These are phyloP conservation scores for Pollimyrus isidori DNA, from an alignment of 2,113 vertebrate genomes.

Conservation along the genomic window DNA sequence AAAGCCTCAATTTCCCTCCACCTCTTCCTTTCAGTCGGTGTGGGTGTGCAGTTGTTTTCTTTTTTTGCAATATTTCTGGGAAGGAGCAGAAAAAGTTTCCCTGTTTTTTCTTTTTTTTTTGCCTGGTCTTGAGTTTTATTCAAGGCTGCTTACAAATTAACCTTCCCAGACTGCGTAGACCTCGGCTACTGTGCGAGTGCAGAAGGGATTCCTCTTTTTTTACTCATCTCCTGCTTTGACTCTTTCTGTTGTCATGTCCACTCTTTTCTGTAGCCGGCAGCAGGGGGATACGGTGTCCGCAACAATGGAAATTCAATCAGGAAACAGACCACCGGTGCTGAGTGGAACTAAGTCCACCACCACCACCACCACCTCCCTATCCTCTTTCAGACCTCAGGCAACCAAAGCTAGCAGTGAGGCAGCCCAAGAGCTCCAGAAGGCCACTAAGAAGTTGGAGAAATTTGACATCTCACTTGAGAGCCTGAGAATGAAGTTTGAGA, in stretches of 20 bases:
- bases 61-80: neutral
- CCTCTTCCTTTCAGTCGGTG: neutral
- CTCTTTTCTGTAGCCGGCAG: slow-evolving; percentile 21
- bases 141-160: slow-evolving; percentile 3
- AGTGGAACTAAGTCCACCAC: slow-evolving; percentile 37
- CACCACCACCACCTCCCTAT: slow-evolving; percentile 37
- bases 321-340: slow-evolving; percentile 56
- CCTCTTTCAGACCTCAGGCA: slow-evolving; percentile 33
- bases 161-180: neutral
- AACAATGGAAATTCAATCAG: slow-evolving; percentile 73
- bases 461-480: slow-evolving; percentile 60
- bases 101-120: neutral
- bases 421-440: slow-evolving; percentile 52
- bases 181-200: slow-evolving; percentile 25
- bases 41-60: neutral
- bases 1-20: neutral
- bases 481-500: slow-evolving; percentile 70
- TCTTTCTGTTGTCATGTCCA: slow-evolving; percentile 41
- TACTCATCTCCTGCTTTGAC: slow-evolving; percentile 10
- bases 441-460: slow-evolving; percentile 54
- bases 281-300: slow-evolving; percentile 45
- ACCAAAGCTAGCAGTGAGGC: slow-evolving; percentile 35
- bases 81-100: neutral
- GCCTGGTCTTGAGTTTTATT: neutral
- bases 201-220: neutral